Percentiles rank a stretch among this genome's conserved stretches.
phyloP scores from a whole-genome alignment of 1,140 invertebrate species.

The Drosophila bipectinata region DNA sequence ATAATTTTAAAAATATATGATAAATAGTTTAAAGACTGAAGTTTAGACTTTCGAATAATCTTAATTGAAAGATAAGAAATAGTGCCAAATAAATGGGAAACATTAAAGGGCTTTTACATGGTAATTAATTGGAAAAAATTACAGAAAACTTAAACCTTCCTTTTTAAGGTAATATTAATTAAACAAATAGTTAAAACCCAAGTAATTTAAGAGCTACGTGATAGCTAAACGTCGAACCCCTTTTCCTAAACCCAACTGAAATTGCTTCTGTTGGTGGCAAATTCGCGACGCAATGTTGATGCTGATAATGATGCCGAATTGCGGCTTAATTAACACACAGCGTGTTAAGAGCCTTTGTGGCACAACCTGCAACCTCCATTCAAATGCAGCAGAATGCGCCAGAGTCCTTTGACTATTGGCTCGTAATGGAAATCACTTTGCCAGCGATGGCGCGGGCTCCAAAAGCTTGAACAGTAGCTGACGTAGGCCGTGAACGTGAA shows the following conservation, averaged over 20 bases:
- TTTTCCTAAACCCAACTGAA: background rate
- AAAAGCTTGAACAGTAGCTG: conserved; percentile 27
- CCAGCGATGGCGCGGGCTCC: conserved; percentile 10
- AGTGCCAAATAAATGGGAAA: too few species aligned
- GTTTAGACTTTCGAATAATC: too few species aligned
- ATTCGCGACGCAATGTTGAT: conserved; percentile 67
- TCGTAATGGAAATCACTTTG: conserved; percentile 68
- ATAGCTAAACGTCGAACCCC: conserved; percentile 13
- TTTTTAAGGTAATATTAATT: too few species aligned
- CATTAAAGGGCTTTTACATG: too few species aligned
- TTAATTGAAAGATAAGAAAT: too few species aligned
- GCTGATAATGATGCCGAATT: conserved; percentile 78
- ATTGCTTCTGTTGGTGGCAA: conserved; percentile 31
- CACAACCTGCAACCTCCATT: conserved; percentile 30
- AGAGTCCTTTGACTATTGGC: conserved; percentile 64
- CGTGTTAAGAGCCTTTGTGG: conserved; percentile 73
- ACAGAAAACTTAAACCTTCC: too few species aligned
- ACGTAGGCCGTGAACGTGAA: conserved; percentile 23
- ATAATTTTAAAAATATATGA: too few species aligned
- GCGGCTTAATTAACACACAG: conserved; percentile 80
- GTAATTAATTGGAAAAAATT: too few species aligned
- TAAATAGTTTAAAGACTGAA: too few species aligned
- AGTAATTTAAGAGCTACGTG: background rate
- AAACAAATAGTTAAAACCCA: background rate
- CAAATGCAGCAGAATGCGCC: conserved; percentile 19